Percentiles rank a stretch among this genome's conserved stretches.
Evolutionary conservation across 2,113 vertebrate genomes (phyloP).

Genomic region (Dipodomys merriami): DNA sequence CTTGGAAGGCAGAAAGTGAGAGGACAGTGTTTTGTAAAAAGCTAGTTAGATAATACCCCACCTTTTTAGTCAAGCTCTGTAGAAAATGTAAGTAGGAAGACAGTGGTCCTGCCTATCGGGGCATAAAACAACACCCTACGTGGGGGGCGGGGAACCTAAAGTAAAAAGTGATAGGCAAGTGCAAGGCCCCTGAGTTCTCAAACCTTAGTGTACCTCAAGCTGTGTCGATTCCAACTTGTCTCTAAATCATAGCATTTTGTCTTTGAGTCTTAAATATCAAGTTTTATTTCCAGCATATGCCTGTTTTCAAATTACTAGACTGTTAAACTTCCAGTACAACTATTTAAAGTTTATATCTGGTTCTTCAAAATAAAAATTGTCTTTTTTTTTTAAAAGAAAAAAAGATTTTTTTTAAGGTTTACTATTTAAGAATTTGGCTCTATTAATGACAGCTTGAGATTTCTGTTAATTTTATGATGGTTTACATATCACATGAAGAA

Average conservation of each 20-base stretch:
- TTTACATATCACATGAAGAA: slow-evolving; percentile 31
- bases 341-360: slow-evolving; percentile 47
- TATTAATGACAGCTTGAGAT: slow-evolving; percentile 50
- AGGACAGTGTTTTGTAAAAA: no score
- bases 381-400: not conserved
- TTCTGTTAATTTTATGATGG: slow-evolving; percentile 28
- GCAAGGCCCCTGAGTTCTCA: no score
- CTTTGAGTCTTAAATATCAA: slow-evolving; percentile 66
- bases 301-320: slow-evolving; percentile 59
- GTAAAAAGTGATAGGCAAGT: no score
- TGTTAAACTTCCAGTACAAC: not conserved
- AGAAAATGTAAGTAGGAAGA: no score
- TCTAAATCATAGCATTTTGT: slow-evolving; percentile 53
- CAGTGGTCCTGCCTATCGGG: no score
- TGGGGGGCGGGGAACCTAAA: no score
- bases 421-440: slow-evolving; percentile 27
- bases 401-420: slow-evolving; percentile 3
- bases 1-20: no score
- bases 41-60: no score
- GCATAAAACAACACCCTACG: no score
- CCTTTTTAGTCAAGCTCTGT: no score
- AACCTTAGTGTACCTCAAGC: not conserved
- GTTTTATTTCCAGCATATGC: slow-evolving; percentile 30
- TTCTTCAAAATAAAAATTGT: slow-evolving; percentile 40
- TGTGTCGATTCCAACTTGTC: not conserved